Conservation (phyloP, 2,888 invertebrate species). For the Chorisops tibialis region DNA sequence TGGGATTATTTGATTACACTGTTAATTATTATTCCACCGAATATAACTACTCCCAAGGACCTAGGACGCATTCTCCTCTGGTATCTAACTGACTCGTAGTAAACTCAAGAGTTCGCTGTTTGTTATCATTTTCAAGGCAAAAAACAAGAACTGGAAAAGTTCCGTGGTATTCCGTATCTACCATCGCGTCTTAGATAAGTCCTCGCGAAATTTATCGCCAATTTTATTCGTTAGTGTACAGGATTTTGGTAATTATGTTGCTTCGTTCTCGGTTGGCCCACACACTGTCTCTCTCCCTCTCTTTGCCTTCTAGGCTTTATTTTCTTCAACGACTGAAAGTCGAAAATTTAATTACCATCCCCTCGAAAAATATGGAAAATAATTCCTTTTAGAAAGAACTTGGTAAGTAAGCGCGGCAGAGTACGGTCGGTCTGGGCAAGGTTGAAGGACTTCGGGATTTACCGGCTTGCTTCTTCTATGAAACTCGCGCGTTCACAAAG, state of each 20-base stretch:
- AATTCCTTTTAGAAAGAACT: not conserved
- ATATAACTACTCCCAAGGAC: slow-evolving; percentile 10
- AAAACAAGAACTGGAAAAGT: not conserved
- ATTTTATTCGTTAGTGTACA: slow-evolving; percentile 10
- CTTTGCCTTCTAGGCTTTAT: slow-evolving; percentile 14
- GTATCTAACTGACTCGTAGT: too few relatives aligned
- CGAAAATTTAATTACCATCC: slow-evolving; percentile 19
- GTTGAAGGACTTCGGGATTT: slow-evolving; percentile 4
- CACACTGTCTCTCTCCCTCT: too few relatives aligned
- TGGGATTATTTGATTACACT: slow-evolving; percentile 41
- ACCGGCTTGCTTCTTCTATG: not conserved
- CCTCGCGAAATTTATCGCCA: slow-evolving; percentile 21
- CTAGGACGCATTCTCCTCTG: not conserved
- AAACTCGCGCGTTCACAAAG: not conserved
- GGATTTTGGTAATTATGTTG: not conserved
- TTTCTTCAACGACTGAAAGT: not conserved
- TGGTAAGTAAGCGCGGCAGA: not conserved
- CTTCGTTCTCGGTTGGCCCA: not conserved
- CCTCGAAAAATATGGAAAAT: slow-evolving; percentile 4
- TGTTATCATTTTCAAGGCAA: not conserved
- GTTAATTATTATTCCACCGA: slow-evolving; percentile 31
- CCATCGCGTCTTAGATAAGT: slow-evolving; percentile 7
- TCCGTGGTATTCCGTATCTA: not conserved
- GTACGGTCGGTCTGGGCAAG: too few relatives aligned
- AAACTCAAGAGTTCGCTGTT: too few relatives aligned